These are phyloP conservation scores for Lysandra bellargus DNA, from an alignment of 2,888 invertebrate genomes.

Conservation along the genomic window DNA sequence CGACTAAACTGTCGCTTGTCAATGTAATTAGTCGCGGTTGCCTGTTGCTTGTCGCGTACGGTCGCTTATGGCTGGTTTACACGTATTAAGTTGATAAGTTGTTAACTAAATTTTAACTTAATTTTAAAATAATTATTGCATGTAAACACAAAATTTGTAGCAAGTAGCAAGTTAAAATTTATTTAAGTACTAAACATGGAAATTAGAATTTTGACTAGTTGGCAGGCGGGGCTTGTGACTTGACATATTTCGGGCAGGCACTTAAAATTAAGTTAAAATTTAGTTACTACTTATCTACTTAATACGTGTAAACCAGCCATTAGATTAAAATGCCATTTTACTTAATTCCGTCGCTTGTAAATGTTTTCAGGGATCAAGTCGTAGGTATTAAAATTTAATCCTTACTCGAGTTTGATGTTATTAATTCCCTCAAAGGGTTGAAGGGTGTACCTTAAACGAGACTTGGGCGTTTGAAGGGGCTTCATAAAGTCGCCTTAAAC, in stretches of 20 bases:
- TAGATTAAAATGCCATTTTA: background rate
- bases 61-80: background rate
- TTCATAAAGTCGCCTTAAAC: background rate
- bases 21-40: background rate
- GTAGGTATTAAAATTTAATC: background rate
- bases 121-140: too few relatives aligned
- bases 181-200: too few relatives aligned
- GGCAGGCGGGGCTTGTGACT: too few relatives aligned
- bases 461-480: background rate
- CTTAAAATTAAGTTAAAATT: too few relatives aligned
- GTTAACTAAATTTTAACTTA: too few relatives aligned
- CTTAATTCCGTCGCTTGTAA: background rate
- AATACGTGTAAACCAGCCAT: too few relatives aligned
- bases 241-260: too few relatives aligned
- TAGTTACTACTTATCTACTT: too few relatives aligned
- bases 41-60: background rate
- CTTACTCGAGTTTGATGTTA: constrained; percentile 16
- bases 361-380: background rate
- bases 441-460: constrained; percentile 1
- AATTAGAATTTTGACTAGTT: too few relatives aligned
- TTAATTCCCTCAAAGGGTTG: constrained; percentile 1
- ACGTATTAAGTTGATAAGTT: too few relatives aligned
- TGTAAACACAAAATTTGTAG: too few relatives aligned
- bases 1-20: background rate
- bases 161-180: too few relatives aligned